phyloP scores from a whole-genome alignment of 1,140 invertebrate genomes.

The Panagrolaimus sp. region DNA sequence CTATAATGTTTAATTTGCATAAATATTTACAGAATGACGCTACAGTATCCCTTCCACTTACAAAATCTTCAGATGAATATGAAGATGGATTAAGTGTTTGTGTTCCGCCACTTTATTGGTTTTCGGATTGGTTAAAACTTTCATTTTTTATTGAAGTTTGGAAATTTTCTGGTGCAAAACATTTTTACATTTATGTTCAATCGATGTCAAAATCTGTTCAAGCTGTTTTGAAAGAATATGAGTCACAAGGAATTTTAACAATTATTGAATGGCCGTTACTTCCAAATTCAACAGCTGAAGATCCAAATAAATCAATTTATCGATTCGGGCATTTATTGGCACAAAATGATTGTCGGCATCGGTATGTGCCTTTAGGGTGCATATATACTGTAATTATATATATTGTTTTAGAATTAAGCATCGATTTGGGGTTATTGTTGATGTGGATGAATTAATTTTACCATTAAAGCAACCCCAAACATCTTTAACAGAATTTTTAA shows the following conservation, averaged over 20 bases:
- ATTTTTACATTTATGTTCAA: slow-evolving; percentile 12
- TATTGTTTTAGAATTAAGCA: not conserved
- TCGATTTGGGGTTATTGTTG: slow-evolving; percentile 7
- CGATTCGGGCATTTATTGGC: not conserved
- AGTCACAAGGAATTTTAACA: not conserved
- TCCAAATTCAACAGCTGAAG: not conserved
- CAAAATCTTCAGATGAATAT: no score
- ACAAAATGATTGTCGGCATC: slow-evolving; percentile 6
- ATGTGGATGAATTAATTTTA: not conserved
- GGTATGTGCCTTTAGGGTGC: no score
- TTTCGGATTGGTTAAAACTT: not conserved
- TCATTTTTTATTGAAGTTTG: slow-evolving; percentile 8
- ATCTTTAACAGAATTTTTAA: not conserved
- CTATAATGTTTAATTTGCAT: no score
- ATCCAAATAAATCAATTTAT: slow-evolving; percentile 2
- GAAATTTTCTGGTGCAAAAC: not conserved
- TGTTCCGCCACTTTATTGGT: slow-evolving; percentile 1
- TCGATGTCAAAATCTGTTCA: not conserved
- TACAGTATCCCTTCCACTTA: no score
- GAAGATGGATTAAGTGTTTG: not conserved
- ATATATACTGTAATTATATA: no score
- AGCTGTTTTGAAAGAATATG: not conserved
- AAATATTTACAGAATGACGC: no score
- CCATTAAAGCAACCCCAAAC: not conserved
- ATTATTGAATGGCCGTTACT: not conserved